These are phyloP conservation scores for Stenopsyche tienmushanensis DNA, from an alignment of 1,140 invertebrate genomes.

Conservation along the genomic window DNA sequence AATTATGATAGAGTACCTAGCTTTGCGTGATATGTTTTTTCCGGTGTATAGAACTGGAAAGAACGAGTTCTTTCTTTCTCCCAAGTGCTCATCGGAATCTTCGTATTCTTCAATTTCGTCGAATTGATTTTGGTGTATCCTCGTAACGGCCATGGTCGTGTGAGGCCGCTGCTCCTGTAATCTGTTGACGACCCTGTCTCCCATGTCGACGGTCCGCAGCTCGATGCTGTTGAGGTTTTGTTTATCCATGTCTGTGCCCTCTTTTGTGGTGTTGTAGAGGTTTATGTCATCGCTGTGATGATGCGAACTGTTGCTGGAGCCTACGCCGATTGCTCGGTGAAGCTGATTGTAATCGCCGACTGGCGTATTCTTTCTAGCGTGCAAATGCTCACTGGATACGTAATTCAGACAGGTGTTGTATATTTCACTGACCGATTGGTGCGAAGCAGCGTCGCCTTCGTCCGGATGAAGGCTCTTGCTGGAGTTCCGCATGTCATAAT, in stretches of 20 bases:
- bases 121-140: not conserved
- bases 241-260: too few relatives aligned
- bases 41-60: constrained; percentile 29
- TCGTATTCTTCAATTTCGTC: constrained; percentile 26
- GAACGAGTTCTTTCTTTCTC: not conserved
- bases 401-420: constrained; percentile 8
- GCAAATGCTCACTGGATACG: not conserved
- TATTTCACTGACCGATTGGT: constrained; percentile 5
- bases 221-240: not conserved
- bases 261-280: not conserved
- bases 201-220: not conserved
- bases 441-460: constrained; percentile 1
- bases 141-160: not conserved
- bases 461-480: not conserved
- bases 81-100: constrained; percentile 5
- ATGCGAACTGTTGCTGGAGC: not conserved
- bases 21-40: constrained; percentile 31
- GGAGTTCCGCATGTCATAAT: constrained; percentile 6
- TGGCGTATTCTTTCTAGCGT: not conserved
- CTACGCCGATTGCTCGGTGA: not conserved
- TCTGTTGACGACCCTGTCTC: not conserved
- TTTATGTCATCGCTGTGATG: not conserved
- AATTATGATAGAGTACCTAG: constrained; percentile 1
- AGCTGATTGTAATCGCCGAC: not conserved
- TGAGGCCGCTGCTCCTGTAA: not conserved